Conservation (phyloP, 2,797 vertebrate genomes). For the Sebastes diaconus region DNA sequence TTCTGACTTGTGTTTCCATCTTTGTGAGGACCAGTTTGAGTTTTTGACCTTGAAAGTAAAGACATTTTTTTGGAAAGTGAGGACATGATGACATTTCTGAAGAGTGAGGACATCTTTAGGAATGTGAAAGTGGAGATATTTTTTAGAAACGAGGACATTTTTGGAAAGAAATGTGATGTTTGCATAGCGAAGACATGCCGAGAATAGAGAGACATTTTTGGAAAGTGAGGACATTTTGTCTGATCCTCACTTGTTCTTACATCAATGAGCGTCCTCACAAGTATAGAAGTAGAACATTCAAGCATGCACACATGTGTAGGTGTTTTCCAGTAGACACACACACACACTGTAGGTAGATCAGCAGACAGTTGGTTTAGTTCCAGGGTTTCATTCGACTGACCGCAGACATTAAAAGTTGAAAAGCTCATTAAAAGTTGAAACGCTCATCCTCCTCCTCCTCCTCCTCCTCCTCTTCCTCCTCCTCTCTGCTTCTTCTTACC, state of each 20-base stretch:
- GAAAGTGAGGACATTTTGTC: no score
- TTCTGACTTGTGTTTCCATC: neutral
- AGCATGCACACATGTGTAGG: neutral
- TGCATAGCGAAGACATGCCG: neutral
- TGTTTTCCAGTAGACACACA: neutral
- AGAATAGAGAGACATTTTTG: neutral
- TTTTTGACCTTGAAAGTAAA: neutral
- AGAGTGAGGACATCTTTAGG: neutral
- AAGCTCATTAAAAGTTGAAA: neutral
- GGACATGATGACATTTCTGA: neutral
- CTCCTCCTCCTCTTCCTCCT: neutral
- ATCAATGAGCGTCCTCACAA: neutral
- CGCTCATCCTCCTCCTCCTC: neutral
- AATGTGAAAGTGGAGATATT: neutral
- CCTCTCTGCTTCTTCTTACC: conserved; percentile 3
- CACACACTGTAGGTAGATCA: neutral
- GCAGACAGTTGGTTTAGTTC: neutral
- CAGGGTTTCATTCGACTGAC: neutral
- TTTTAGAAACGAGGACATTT: neutral
- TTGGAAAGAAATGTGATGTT: neutral
- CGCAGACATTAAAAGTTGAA: neutral
- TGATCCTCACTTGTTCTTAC: neutral
- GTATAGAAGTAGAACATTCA: neutral
- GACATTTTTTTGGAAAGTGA: neutral
- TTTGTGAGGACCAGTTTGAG: neutral